Conservation (phyloP, 2,888 invertebrate genomes). For the Brenthis hecate region DNA sequence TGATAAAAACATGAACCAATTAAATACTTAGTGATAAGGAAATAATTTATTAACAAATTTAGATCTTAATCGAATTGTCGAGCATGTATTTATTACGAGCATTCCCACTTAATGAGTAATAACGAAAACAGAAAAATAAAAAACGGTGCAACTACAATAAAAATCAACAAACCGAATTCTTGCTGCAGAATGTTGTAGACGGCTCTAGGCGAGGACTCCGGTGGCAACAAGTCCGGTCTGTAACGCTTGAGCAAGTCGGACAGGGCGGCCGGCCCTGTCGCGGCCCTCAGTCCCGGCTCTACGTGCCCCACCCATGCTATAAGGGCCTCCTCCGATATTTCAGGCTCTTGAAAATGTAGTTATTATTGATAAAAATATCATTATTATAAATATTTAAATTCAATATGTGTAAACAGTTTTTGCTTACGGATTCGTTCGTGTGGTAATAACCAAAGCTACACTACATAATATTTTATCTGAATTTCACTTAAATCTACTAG, state of each 20-base stretch:
- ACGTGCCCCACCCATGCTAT: slow-evolving; percentile 87
- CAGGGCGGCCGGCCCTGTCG: slow-evolving; percentile 82
- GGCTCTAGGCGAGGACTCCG: slow-evolving; percentile 87
- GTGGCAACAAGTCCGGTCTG: slow-evolving; percentile 94
- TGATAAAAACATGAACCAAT: not conserved
- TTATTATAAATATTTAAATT: not conserved
- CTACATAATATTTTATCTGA: too few species aligned
- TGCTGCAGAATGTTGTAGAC: slow-evolving; percentile 94
- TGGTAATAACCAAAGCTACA: too few species aligned
- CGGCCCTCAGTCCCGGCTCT: slow-evolving; percentile 58
- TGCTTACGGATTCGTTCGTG: too few species aligned
- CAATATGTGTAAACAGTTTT: not conserved
- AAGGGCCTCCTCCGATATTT: slow-evolving; percentile 88
- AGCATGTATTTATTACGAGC: not conserved
- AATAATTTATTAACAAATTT: too few species aligned
- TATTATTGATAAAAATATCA: not conserved
- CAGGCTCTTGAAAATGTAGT: slow-evolving; percentile 76
- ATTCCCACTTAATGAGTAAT: not conserved
- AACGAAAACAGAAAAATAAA: slow-evolving; percentile 11
- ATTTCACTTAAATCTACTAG: too few species aligned
- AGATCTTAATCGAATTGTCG: too few species aligned
- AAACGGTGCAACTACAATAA: slow-evolving; percentile 35
- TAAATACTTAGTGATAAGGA: too few species aligned
- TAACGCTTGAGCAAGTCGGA: slow-evolving; percentile 90
- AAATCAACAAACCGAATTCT: slow-evolving; percentile 84